These are phyloP conservation scores for Platycheirus rosarum DNA, from an alignment of 2,888 invertebrate species.

Conservation along the genomic window DNA sequence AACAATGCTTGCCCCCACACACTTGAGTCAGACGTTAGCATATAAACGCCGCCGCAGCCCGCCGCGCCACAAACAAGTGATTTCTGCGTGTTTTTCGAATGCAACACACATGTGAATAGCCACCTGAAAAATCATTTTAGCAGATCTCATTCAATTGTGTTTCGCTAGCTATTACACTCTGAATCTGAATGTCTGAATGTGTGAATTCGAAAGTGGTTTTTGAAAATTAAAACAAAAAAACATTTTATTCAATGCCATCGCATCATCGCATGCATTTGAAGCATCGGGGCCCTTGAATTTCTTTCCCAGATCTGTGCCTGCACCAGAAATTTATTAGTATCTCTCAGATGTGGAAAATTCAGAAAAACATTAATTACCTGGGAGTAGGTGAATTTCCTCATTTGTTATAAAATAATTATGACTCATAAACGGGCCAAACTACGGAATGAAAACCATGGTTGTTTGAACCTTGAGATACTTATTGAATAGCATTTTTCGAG, in stretches of 20 bases:
- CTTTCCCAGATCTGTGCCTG: not conserved
- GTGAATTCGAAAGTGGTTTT: conserved; percentile 16
- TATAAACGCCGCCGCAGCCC: not conserved
- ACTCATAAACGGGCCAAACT: too few relatives aligned
- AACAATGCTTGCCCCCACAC: conserved; percentile 45
- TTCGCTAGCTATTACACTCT: not conserved
- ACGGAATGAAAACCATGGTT: too few relatives aligned
- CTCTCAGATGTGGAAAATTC: not conserved
- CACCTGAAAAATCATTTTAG: conserved; percentile 27
- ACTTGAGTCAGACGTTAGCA: conserved; percentile 28
- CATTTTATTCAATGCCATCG: conserved; percentile 1
- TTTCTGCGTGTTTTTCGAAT: not conserved
- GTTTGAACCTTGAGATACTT: too few relatives aligned
- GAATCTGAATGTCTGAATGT: too few relatives aligned
- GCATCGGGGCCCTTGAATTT: conserved; percentile 1
- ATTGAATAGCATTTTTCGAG: too few relatives aligned
- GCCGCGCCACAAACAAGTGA: not conserved
- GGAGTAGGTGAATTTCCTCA: not conserved
- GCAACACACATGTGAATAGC: not conserved
- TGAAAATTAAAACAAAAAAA: conserved; percentile 2
- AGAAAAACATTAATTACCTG: not conserved
- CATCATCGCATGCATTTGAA: conserved; percentile 20
- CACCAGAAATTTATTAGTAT: not conserved
- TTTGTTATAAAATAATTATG: too few relatives aligned
- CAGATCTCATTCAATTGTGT: not conserved